phyloP scores from a whole-genome alignment of 2,113 vertebrate species.

The Periophthalmus modestus region DNA sequence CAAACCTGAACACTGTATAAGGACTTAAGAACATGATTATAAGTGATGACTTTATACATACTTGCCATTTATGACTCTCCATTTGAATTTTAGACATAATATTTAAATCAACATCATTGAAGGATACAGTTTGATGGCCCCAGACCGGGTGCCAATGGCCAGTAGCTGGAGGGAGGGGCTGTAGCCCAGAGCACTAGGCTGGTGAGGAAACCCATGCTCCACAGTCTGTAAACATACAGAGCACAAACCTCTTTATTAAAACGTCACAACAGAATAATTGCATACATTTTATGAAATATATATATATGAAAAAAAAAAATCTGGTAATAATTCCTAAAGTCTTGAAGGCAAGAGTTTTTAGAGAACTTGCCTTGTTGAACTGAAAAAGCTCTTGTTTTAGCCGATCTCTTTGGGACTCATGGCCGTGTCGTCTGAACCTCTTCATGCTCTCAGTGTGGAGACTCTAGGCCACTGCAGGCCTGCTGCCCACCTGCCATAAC shows the following conservation, averaged over 20 bases:
- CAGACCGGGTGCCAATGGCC: slow-evolving; percentile 94
- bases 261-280: not conserved
- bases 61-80: not conserved
- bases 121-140: slow-evolving; percentile 98
- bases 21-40: slow-evolving; percentile 12
- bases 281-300: not conserved
- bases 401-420: slow-evolving; percentile 88
- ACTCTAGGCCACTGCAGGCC: slow-evolving; percentile 43
- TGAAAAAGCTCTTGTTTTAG: slow-evolving; percentile 94
- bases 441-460: slow-evolving; percentile 83
- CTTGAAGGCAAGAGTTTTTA: not conserved
- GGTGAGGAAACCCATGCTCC: slow-evolving; percentile 98
- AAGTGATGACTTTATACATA: not conserved
- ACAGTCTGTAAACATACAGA: slow-evolving; percentile 83
- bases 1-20: slow-evolving; percentile 82
- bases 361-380: slow-evolving; percentile 87
- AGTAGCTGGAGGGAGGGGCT: slow-evolving; percentile 86
- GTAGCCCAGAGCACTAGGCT: slow-evolving; percentile 94
- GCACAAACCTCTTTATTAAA: slow-evolving; percentile 8
- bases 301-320: too few species aligned
- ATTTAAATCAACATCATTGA: slow-evolving; percentile 18
- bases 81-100: not conserved
- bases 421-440: slow-evolving; percentile 90
- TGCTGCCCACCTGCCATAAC: slow-evolving; percentile 34
- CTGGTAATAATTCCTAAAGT: not conserved